Evolutionary conservation across 2,797 vertebrate species (phyloP).

Genomic region (Lerista edwardsae): DNA sequence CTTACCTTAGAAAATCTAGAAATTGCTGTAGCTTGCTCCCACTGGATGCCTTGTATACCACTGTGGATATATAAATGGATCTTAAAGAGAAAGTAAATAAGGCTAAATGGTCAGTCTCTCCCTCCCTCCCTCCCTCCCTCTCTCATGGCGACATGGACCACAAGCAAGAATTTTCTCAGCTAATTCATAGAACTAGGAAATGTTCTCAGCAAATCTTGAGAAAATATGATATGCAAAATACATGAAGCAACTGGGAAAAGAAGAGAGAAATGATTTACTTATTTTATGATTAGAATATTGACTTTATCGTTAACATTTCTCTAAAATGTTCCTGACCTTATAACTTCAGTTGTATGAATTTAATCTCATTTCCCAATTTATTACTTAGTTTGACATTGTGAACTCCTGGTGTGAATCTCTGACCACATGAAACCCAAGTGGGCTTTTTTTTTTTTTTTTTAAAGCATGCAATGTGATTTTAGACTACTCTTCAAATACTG

Average conservation of each 20-base stretch:
- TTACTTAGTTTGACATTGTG: rapidly evolving
- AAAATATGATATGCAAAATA: background rate
- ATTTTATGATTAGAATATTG: background rate
- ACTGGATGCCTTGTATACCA: background rate
- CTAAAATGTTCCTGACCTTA: slow-evolving; percentile 1
- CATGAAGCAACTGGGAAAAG: background rate
- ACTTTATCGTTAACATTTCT: background rate
- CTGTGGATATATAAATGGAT: background rate
- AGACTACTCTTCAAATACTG: rapidly evolving
- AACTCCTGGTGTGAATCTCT: background rate
- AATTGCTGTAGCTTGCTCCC: background rate
- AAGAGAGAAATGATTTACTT: rapidly evolving
- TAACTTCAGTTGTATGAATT: background rate
- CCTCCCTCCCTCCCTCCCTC: too few species aligned
- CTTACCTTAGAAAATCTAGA: background rate
- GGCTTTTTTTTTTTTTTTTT: background rate
- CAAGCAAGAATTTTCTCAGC: background rate
- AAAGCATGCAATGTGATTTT: background rate
- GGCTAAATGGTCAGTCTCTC: background rate
- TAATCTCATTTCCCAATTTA: background rate
- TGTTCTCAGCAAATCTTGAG: background rate
- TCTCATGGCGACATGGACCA: background rate
- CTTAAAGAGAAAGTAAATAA: background rate
- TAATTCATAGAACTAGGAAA: background rate
- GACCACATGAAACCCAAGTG: background rate